phyloP scores from a whole-genome alignment of 1,140 invertebrate genomes.

The Ectropis grisescens region DNA sequence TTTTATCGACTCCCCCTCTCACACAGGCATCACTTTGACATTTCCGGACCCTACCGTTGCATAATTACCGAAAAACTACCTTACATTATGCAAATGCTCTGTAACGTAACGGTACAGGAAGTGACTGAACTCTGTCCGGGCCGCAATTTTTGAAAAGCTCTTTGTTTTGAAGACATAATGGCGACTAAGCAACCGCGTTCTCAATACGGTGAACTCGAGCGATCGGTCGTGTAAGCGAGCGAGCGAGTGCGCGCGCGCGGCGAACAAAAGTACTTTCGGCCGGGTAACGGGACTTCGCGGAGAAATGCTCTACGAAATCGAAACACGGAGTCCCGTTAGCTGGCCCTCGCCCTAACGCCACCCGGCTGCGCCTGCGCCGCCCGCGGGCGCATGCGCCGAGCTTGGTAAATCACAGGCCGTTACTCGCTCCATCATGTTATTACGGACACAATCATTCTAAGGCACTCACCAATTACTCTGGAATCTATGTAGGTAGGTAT shows the following conservation, averaged over 20 bases:
- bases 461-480: no score
- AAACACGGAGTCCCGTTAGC: slow-evolving; percentile 62
- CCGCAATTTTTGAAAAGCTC: slow-evolving; percentile 35
- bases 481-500: no score
- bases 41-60: no score
- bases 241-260: slow-evolving; percentile 26
- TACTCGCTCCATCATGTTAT: background rate
- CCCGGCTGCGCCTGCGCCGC: slow-evolving; percentile 25
- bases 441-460: no score
- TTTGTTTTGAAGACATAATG: slow-evolving; percentile 52
- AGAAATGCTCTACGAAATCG: slow-evolving; percentile 69
- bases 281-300: slow-evolving; percentile 55
- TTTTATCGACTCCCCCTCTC: slow-evolving; percentile 23
- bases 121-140: slow-evolving; percentile 26
- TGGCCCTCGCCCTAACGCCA: slow-evolving; percentile 44
- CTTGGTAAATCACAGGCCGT: slow-evolving; percentile 37
- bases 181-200: slow-evolving; percentile 37
- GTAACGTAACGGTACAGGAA: slow-evolving; percentile 6
- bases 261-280: slow-evolving; percentile 64
- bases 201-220: slow-evolving; percentile 54
- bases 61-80: no score
- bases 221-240: slow-evolving; percentile 42
- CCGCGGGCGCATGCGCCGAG: slow-evolving; percentile 43
- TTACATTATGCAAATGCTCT: no score
- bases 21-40: background rate